phyloP scores from a whole-genome alignment of 2,797 vertebrate genomes.

The Pangasius krempfi region DNA sequence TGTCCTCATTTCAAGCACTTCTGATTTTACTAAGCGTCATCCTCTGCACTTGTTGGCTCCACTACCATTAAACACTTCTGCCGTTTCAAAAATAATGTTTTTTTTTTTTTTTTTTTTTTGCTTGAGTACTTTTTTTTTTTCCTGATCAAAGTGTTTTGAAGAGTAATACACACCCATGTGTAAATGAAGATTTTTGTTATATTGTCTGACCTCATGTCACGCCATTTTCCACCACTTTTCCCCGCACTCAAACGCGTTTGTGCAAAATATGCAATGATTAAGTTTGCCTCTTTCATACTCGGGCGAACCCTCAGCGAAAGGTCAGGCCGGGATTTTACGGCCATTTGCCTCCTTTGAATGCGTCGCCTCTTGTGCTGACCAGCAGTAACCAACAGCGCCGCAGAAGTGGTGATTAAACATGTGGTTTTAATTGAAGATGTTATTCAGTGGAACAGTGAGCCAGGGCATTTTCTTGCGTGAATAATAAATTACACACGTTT shows the following conservation, averaged over 20 bases:
- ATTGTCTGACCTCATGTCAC: conserved; percentile 24
- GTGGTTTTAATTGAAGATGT: conserved; percentile 82
- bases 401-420: conserved; percentile 73
- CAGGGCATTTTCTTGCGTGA: conserved; percentile 57
- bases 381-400: conserved; percentile 41
- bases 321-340: conserved; percentile 52
- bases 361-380: conserved; percentile 45
- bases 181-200: conserved; percentile 56
- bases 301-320: conserved; percentile 43
- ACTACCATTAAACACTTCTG: conserved; percentile 58
- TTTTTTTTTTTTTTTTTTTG: conserved; percentile 23
- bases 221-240: neutral
- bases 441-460: conserved; percentile 71
- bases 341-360: conserved; percentile 42
- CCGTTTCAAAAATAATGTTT: conserved; percentile 49
- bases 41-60: conserved; percentile 49
- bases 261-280: conserved; percentile 38
- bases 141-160: conserved; percentile 76
- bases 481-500: conserved; percentile 70
- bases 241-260: conserved; percentile 15
- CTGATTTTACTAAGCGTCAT: conserved; percentile 35
- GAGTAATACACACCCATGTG: conserved; percentile 62
- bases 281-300: conserved; percentile 44
- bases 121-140: conserved; percentile 71
- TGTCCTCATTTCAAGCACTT: conserved; percentile 51